Base-by-base conservation (phyloP, 2,888 invertebrate genomes). In the Arctia plantaginis region DNA sequence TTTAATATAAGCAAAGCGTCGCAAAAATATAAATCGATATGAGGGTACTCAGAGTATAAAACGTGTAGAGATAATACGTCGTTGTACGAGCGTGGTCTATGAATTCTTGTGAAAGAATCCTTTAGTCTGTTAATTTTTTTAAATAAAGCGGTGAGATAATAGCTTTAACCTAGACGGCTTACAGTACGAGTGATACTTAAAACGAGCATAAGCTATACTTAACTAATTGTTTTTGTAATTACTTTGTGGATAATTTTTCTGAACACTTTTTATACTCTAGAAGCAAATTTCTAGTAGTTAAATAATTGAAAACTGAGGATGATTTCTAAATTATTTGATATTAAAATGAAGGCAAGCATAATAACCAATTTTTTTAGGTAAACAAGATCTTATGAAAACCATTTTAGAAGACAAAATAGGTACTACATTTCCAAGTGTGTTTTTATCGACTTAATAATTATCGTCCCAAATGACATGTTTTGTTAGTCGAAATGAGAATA, bases 1-100 rank as follows among this genome's bases (percentile, higher is more conserved):
- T 85, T 86, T 84, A 79, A 81, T 78, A 86, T 82, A 82, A 82
- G 83, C 82, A 80, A 92, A 92, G 90, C 90, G 79, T 89, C 90
- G 88, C 88, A 80, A 85, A 55, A 30, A 30, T 18, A 62, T 27
- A 30, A 27, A 4, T 72, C 71, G 62, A 59, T 66, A 66, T 70
- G 65, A 55, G 70, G 20, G 27, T 67, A 44, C n/a, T 30, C 33
- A 27, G 66, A 64, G 44, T 15, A 67, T 67, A 44, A 67, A 20
- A 47, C 18, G 44, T 67, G 39, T 30, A 47, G 65, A 66, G 13
- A 66, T 39, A 4, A 35, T 12, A n/a, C n/a, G 12, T 55, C 12
- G 13, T 15, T 6, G 27, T 59, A 27, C 10, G n/a, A 55, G 55
- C 27, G 27, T 27, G 59, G 27, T 15, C 8, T 59, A 27, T 59